Percentiles rank a stretch among this genome's conserved stretches.
Conservation (phyloP, 2,113 vertebrate species). For the Cyprinodon brontotheroides region DNA sequence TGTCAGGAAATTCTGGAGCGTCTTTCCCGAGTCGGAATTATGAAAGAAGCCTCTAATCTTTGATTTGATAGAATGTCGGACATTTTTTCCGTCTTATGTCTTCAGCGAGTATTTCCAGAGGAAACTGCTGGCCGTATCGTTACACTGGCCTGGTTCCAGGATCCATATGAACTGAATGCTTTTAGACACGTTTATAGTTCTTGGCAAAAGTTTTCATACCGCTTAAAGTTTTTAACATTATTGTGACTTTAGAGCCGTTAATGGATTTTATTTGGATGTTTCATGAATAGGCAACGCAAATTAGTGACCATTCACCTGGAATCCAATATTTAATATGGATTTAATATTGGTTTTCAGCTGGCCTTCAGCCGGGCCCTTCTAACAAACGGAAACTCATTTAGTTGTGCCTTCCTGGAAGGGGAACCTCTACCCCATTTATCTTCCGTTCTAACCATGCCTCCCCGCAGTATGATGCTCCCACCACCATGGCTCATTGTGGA, state of each 20-base stretch:
- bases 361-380: too few relatives aligned
- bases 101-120: conserved; percentile 3
- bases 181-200: conserved; percentile 26
- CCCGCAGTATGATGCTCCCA: too few relatives aligned
- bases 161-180: conserved; percentile 7
- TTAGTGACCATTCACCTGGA: too few relatives aligned
- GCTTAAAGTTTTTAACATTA: background rate
- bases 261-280: too few relatives aligned
- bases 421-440: too few relatives aligned
- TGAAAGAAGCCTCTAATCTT: conserved; percentile 28
- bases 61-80: conserved; percentile 6
- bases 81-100: background rate
- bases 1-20: conserved; percentile 39
- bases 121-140: conserved; percentile 9
- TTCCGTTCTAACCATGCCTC: too few relatives aligned
- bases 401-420: too few relatives aligned
- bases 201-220: background rate
- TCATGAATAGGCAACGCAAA: too few relatives aligned
- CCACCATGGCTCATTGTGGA: too few relatives aligned
- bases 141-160: background rate
- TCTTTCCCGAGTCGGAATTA: conserved; percentile 24
- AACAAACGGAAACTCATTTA: too few relatives aligned
- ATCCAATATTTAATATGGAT: too few relatives aligned
- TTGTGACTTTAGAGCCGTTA: background rate
- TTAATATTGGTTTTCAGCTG: too few relatives aligned